Evolutionary conservation across 2,113 vertebrate genomes (phyloP).

Genomic region (Otolemur garnettii): DNA sequence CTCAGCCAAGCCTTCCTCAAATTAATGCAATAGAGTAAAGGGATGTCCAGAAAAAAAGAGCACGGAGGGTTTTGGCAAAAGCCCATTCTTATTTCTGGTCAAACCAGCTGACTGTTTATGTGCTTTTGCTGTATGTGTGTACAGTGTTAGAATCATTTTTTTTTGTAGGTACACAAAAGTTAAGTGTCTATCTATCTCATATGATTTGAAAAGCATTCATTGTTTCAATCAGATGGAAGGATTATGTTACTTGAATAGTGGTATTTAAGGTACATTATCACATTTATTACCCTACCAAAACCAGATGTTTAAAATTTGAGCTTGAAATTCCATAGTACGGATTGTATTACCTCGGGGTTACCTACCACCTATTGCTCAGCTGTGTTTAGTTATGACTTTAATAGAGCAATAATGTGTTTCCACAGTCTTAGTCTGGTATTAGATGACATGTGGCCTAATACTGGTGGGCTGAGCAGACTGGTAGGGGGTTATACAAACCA

Average conservation of each 20-base stretch:
- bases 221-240: constrained; percentile 61
- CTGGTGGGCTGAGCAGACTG: constrained; percentile 71
- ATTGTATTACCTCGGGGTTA: constrained; percentile 59
- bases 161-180: neutral
- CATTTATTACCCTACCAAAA: constrained; percentile 67
- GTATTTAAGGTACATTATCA: constrained; percentile 71
- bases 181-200: constrained; percentile 2
- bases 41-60: neutral
- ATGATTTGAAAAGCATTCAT: constrained; percentile 58
- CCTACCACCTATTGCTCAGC: constrained; percentile 68
- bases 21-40: neutral
- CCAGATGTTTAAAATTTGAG: constrained; percentile 74
- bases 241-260: constrained; percentile 70
- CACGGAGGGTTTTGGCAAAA: neutral
- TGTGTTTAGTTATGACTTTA: constrained; percentile 69
- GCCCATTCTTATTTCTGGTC: neutral
- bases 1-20: constrained; percentile 16
- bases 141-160: too few relatives aligned
- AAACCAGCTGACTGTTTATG: neutral
- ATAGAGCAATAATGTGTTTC: constrained; percentile 72
- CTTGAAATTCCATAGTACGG: constrained; percentile 76
- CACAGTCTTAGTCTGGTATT: constrained; percentile 73
- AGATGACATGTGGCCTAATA: constrained; percentile 73
- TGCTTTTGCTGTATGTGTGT: neutral
- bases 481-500: constrained; percentile 80